These are phyloP conservation scores for Harpagoxenus sublaevis DNA, from an alignment of 2,888 invertebrate species.

Conservation along the genomic window DNA sequence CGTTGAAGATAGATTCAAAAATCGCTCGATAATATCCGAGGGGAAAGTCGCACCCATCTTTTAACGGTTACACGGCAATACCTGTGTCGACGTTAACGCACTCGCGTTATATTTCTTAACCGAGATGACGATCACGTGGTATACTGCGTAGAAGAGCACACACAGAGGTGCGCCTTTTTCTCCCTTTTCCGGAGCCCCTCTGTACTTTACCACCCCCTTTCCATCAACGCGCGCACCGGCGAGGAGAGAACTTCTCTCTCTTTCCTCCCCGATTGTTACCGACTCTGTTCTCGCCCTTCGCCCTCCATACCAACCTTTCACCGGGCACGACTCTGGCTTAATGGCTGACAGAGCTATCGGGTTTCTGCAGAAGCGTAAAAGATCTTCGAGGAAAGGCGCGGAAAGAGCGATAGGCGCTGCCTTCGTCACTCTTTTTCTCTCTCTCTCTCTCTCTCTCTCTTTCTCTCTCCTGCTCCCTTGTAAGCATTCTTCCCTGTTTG, in stretches of 20 bases:
- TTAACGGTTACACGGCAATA: conserved; percentile 45
- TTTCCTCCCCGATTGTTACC: conserved; percentile 68
- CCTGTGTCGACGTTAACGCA: conserved; percentile 43
- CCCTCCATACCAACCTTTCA: conserved; percentile 61
- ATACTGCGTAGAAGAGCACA: conserved; percentile 42
- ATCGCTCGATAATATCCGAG: conserved; percentile 12
- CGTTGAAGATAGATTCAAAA: neutral
- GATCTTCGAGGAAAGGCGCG: conserved; percentile 77
- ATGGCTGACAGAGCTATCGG: conserved; percentile 81
- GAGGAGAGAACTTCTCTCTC: conserved; percentile 49
- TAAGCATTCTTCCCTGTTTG: conserved; percentile 37
- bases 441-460: conserved; percentile 12
- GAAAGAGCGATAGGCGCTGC: conserved; percentile 63
- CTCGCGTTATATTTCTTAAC: conserved; percentile 26
- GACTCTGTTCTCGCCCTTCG: conserved; percentile 60
- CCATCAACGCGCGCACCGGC: conserved; percentile 42
- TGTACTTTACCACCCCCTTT: conserved; percentile 57
- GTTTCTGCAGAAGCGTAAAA: conserved; percentile 83
- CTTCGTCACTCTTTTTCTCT: conserved; percentile 18
- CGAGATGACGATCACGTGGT: conserved; percentile 59
- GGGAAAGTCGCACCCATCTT: conserved; percentile 34
- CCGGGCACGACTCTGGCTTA: conserved; percentile 75
- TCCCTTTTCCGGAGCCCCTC: conserved; percentile 41
- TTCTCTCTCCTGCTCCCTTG: neutral
- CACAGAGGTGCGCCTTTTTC: conserved; percentile 45